These are phyloP conservation scores for Pseudochromis fuscus DNA, from an alignment of 2,797 vertebrate species.

Conservation along the genomic window DNA sequence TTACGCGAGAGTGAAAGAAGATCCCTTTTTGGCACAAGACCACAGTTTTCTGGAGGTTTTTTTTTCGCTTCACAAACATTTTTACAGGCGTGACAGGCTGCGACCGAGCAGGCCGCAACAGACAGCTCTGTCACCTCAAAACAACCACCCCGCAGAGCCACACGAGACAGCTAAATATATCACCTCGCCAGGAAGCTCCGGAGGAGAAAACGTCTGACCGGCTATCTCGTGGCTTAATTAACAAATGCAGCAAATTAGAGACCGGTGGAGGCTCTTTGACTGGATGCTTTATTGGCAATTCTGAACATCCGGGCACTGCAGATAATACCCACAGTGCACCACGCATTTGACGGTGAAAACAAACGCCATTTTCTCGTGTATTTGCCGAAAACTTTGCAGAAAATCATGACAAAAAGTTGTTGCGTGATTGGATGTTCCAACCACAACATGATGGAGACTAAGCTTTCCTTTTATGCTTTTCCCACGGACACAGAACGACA, in stretches of 20 bases:
- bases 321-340: too few species aligned
- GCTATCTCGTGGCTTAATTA: conserved; percentile 82
- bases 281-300: conserved; percentile 66
- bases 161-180: conserved; percentile 83
- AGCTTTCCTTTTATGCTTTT: too few species aligned
- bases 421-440: too few species aligned
- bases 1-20: conserved; percentile 70
- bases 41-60: conserved; percentile 72
- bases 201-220: conserved; percentile 54
- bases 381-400: too few species aligned
- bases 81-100: conserved; percentile 83
- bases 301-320: too few species aligned
- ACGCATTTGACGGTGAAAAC: neutral
- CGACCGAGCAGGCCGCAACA: conserved; percentile 77
- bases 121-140: conserved; percentile 80
- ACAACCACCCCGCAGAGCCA: conserved; percentile 78
- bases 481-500: too few species aligned
- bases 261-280: conserved; percentile 62
- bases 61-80: conserved; percentile 86
- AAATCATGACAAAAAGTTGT: too few species aligned
- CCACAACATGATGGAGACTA: too few species aligned
- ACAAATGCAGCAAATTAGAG: conserved; percentile 82
- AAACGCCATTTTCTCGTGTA: neutral
- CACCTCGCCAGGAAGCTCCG: conserved; percentile 69
- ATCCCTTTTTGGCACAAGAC: conserved; percentile 79